Evolutionary conservation across 2,888 invertebrate species (phyloP), one percentile per base, ranked within the genome.

Genomic region (Gymnocheta viridis): DNA sequence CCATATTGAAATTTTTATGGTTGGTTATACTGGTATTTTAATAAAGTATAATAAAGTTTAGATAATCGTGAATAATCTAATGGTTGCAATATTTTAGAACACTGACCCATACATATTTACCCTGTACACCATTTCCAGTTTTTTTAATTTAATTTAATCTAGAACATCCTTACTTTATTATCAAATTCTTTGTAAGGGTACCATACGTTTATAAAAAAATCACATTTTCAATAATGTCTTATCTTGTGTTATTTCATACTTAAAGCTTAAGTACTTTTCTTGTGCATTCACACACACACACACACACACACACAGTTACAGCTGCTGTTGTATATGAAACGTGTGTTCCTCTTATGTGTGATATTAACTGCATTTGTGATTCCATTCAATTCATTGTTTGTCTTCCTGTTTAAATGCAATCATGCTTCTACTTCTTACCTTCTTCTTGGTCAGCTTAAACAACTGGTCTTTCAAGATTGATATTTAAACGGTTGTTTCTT

Each of bases 401-500:
- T 72, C 76, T 84, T 77, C 81, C 81, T 67, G 77, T 56, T 58
- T 56, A 14, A 47, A 38, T 73, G 44, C 41, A 51, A 56, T 22
- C 49, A 64, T 32, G 10, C 29, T 54, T 62, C 56, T 64, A 12
- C 41, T 54, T 51, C 19, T 62, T 44, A 3, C 24, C 41, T 32
- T 47, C 64, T 14, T 66, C 49, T 60, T 54, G 5, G 27, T 41
- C 60, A 51, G 54, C 67, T 67, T 62, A 41, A 41, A 44, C 41
- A 78, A 82, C 82, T 66, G 62, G 84, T 84, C 72, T 84, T 81
- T 77, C 81, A 67, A 81, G 81, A 81, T 77, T 84, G 72, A 77
- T 77, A 84, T 81, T 84, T 84, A 84, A 84, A 81, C 84, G 81
- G 84, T 81, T 81, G 77, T 84, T 78, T 69, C n/a, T 78, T 19